Conservation (phyloP, 1,140 invertebrate genomes). For the Wasmannia auropunctata region DNA sequence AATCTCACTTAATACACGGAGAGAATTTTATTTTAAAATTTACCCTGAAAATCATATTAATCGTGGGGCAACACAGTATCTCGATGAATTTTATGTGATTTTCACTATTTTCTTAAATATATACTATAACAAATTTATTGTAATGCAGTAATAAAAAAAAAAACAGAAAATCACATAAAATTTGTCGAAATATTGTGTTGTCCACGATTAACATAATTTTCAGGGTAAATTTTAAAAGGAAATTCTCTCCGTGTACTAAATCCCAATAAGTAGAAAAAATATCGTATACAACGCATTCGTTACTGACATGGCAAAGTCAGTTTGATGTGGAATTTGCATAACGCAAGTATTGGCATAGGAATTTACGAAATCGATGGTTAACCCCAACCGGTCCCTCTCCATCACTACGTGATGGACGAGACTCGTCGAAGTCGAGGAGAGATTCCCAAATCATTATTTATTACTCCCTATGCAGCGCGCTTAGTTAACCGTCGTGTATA, state of each 20-base stretch:
- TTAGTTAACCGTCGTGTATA: conserved; percentile 37
- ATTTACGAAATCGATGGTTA: conserved; percentile 39
- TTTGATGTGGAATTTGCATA: conserved; percentile 6
- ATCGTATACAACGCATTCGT: not conserved
- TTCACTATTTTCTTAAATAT: too few species aligned
- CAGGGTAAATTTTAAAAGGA: too few species aligned
- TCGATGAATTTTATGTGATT: too few species aligned
- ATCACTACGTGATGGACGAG: not conserved
- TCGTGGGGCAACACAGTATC: too few species aligned
- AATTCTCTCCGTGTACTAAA: too few species aligned
- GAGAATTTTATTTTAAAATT: too few species aligned
- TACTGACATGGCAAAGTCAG: not conserved
- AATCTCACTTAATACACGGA: not conserved
- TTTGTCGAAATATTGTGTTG: too few species aligned
- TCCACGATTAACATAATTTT: too few species aligned
- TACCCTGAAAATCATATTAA: too few species aligned
- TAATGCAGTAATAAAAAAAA: too few species aligned
- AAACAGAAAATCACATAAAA: too few species aligned
- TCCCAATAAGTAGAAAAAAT: not conserved
- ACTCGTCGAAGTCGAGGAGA: not conserved
- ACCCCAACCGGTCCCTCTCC: not conserved
- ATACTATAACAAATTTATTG: too few species aligned
- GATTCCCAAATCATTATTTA: conserved; percentile 51
- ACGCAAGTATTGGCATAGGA: not conserved
- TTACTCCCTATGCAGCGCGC: not conserved